A percentile compares a stretch with the other conserved stretches of the same genome.
These are phyloP conservation scores for Ceratina japonica DNA, from an alignment of 1,140 invertebrate species.

Conservation along the genomic window DNA sequence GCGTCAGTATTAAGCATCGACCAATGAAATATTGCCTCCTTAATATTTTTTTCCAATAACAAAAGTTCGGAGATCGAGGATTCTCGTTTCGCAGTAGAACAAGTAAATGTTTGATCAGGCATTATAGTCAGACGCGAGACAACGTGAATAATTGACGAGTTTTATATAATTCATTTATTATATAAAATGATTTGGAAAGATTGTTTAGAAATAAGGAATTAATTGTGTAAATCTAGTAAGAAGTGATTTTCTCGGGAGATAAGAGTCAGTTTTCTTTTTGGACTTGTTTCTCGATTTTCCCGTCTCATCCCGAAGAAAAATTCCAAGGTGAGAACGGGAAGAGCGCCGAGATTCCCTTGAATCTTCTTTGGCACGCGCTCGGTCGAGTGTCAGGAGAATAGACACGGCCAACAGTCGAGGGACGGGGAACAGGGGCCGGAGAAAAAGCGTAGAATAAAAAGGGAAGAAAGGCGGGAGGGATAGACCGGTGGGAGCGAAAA, in stretches of 20 bases:
- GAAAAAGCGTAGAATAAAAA: slow-evolving; percentile 21
- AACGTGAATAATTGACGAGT: not conserved
- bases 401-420: slow-evolving; percentile 31
- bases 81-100: not conserved
- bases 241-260: not conserved
- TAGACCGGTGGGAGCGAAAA: slow-evolving; percentile 15
- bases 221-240: no score
- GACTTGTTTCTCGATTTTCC: not conserved
- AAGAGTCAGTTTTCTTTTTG: not conserved
- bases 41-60: not conserved
- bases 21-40: not conserved
- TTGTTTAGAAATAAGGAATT: no score
- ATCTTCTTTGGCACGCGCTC: slow-evolving; percentile 40
- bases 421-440: not conserved
- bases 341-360: slow-evolving; percentile 42
- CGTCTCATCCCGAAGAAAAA: not conserved
- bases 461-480: not conserved
- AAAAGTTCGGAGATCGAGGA: no score
- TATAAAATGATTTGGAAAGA: no score
- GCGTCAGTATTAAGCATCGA: not conserved
- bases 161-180: no score
- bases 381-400: slow-evolving; percentile 52
- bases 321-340: slow-evolving; percentile 50
- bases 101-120: not conserved
- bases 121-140: not conserved